phyloP scores from a whole-genome alignment of 2,888 invertebrate genomes.

The Operophtera brumata region DNA sequence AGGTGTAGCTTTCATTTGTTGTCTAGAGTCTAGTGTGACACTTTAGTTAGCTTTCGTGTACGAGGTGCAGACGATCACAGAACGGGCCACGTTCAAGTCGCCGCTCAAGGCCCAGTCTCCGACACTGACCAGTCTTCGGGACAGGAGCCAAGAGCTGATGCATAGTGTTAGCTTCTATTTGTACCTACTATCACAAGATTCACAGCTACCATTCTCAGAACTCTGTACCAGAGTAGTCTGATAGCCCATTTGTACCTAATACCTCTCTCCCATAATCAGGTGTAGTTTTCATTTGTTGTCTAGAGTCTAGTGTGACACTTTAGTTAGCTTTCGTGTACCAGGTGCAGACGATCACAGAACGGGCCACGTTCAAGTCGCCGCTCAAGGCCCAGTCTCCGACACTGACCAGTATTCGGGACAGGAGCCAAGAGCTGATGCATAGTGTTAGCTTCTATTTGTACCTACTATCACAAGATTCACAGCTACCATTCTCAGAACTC shows the following conservation, averaged over 20 bases:
- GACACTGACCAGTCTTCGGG: constrained; percentile 51
- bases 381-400: constrained; percentile 56
- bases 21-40: too few relatives aligned
- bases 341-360: constrained; percentile 62
- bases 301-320: too few relatives aligned
- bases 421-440: constrained; percentile 83
- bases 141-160: constrained; percentile 80
- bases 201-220: too few relatives aligned
- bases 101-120: constrained; percentile 62
- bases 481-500: too few relatives aligned
- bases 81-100: constrained; percentile 63
- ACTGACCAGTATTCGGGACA: constrained; percentile 56
- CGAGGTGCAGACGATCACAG: constrained; percentile 69
- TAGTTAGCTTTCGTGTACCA: constrained; percentile 82
- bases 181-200: too few relatives aligned
- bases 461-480: too few relatives aligned
- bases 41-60: too few relatives aligned
- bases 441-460: constrained; percentile 94
- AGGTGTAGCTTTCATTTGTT: too few relatives aligned
- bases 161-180: constrained; percentile 92
- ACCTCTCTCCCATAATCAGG: constrained; percentile 73
- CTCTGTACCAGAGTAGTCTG: too few relatives aligned
- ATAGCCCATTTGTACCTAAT: too few relatives aligned
- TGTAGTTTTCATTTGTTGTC: too few relatives aligned
- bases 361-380: constrained; percentile 69